These are phyloP conservation scores for Lydus trimaculatus DNA, from an alignment of 2,888 invertebrate species.

Conservation along the genomic window DNA sequence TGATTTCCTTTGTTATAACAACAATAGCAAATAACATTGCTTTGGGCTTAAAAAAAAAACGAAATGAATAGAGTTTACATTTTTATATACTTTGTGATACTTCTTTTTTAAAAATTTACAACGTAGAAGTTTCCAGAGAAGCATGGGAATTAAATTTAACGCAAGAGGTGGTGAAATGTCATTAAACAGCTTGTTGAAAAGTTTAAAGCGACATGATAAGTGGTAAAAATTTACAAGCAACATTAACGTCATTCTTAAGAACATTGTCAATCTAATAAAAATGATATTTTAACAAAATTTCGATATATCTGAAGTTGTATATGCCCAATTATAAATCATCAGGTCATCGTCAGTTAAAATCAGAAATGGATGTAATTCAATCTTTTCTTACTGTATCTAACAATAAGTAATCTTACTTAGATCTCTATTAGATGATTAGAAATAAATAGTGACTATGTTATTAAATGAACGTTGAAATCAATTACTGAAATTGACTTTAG, in stretches of 20 bases:
- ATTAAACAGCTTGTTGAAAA: conserved; percentile 25
- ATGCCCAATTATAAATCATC: too few relatives aligned
- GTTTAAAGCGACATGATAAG: conserved; percentile 23
- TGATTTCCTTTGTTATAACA: conserved; percentile 9
- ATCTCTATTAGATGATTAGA: background rate
- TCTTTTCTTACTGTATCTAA: too few relatives aligned
- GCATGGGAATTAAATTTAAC: conserved; percentile 22
- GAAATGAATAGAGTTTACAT: conserved; percentile 13
- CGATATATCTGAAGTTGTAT: background rate
- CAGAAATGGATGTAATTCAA: too few relatives aligned
- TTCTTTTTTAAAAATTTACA: conserved; percentile 9
- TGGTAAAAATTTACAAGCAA: conserved; percentile 22
- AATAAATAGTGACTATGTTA: background rate
- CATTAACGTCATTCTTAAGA: conserved; percentile 6
- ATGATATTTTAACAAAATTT: background rate
- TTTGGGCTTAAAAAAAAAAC: background rate
- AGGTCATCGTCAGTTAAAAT: too few relatives aligned
- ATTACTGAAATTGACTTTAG: background rate
- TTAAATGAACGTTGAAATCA: background rate
- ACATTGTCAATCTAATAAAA: conserved; percentile 12
- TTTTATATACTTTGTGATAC: conserved; percentile 15
- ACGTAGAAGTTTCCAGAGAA: conserved; percentile 13
- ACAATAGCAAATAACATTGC: conserved; percentile 8
- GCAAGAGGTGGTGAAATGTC: conserved; percentile 21
- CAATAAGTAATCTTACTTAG: too few relatives aligned